Conservation (phyloP, 2,888 invertebrate genomes). For the Bursaphelenchus okinawaensis region DNA sequence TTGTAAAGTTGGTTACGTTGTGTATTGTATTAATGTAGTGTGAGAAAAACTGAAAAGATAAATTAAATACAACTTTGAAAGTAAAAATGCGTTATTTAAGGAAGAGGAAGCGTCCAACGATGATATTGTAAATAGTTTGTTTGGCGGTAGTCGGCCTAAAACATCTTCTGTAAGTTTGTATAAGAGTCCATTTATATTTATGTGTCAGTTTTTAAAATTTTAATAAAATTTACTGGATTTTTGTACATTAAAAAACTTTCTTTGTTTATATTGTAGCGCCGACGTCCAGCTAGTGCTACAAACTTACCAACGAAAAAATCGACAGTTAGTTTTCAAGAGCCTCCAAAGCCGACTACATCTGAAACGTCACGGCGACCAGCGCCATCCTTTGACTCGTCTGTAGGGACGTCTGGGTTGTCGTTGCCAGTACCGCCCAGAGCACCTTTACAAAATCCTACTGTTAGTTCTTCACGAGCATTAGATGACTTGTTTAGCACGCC, state of each 20-base stretch:
- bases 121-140: conserved; percentile 1
- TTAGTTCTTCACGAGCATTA: neutral
- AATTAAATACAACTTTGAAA: too few relatives aligned
- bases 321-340: conserved; percentile 20
- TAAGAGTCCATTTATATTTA: too few relatives aligned
- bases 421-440: neutral
- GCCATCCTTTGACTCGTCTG: neutral
- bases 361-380: neutral
- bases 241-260: too few relatives aligned
- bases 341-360: neutral
- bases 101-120: neutral
- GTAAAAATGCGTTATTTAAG: neutral
- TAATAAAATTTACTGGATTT: too few relatives aligned
- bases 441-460: neutral
- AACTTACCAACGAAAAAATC: conserved; percentile 13
- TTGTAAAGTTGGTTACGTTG: too few relatives aligned
- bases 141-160: neutral
- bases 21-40: too few relatives aligned
- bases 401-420: neutral
- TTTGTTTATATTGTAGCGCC: neutral
- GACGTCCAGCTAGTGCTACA: neutral
- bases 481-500: neutral
- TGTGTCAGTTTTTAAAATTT: too few relatives aligned
- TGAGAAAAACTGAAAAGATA: too few relatives aligned
- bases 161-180: neutral